A percentile compares a stretch with the other conserved stretches of the same genome.
These are phyloP conservation scores for Eupleurogrammus muticus DNA, from an alignment of 2,797 vertebrate genomes.

Conservation along the genomic window DNA sequence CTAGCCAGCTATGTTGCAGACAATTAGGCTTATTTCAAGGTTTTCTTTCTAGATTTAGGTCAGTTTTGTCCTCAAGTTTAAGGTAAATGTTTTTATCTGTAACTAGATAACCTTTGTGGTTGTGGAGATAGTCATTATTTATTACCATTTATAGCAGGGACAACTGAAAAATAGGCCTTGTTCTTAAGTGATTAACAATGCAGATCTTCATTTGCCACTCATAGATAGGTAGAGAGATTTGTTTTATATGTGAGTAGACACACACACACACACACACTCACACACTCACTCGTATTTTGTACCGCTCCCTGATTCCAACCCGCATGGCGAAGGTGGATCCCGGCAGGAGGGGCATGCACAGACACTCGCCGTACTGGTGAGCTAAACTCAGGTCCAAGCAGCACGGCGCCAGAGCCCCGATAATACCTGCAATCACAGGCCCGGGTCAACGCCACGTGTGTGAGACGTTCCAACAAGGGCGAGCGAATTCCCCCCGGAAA, in stretches of 20 bases:
- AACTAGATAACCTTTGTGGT: too few relatives aligned
- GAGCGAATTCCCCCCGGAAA: too few relatives aligned
- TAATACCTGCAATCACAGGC: conserved; percentile 75
- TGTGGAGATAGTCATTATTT: too few relatives aligned
- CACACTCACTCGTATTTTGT: conserved; percentile 88
- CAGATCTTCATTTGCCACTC: background rate
- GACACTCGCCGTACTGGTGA: conserved; percentile 87
- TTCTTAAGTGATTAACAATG: background rate
- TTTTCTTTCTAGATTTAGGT: too few relatives aligned
- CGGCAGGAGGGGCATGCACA: conserved; percentile 87
- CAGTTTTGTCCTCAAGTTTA: too few relatives aligned
- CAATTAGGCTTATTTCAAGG: too few relatives aligned
- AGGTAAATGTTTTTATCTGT: too few relatives aligned
- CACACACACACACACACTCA: conserved; percentile 88
- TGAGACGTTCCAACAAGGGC: background rate
- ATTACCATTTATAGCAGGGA: too few relatives aligned
- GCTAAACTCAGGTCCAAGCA: conserved; percentile 88
- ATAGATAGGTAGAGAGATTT: background rate
- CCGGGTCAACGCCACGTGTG: background rate
- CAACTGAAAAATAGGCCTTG: too few relatives aligned
- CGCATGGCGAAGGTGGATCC: conserved; percentile 89
- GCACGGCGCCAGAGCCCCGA: conserved; percentile 81
- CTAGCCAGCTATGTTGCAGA: too few relatives aligned
- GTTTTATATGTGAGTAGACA: background rate
- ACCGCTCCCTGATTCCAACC: conserved; percentile 88